Base-by-base conservation (phyloP, 2,797 vertebrate genomes). In the Malacoctenus gilli region DNA sequence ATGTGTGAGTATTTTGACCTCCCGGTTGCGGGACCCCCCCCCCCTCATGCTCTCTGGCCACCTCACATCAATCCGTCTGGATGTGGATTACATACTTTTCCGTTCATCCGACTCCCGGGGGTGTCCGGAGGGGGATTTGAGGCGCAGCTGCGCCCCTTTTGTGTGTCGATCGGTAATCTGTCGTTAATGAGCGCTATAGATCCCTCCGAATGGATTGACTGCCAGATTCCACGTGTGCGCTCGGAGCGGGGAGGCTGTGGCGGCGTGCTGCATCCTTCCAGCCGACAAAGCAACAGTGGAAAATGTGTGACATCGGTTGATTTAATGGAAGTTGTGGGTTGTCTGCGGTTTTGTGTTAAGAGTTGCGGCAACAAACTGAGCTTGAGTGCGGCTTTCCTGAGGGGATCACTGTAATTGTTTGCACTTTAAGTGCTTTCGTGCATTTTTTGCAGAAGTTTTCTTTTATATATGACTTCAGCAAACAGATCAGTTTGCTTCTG, bases 161-260 rank as follows among this genome's bases (percentile, higher is more conserved):
- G 13, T 37, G 3, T 22, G 36, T 42, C 14, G 11, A 67, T 64
- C 30, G 32, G 10, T 42, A 19, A 25, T 40, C 12, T 4, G 52
- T 68, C 22, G 39, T 63, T 72, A 25, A 52, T 3, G 22, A 50
- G 59, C 11, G 8, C 22, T 34, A 16, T 59, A 2, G 64, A 63
- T 68, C 57, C 19, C 0, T n/a, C 22, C n/a, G 13, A 32, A 14
- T 14, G 37, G 25, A 28, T 10, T 35, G 31, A 42, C 43, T 37
- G 30, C 32, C 55, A 61, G 53, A 39, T 47, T 35, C 65, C 56
- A 56, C 55, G 64, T 41, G 69, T 30, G 25, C 23, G 32, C 14
- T 18, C 22, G 66, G 32, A 22, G 42, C 56, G n/a, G 19, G 37
- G 36, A 60, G 63, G 44, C 48, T 44, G 38, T 3, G 8, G 6